These are phyloP conservation scores for Protobothrops mucrosquamatus DNA, from an alignment of 2,113 vertebrate genomes.

Conservation along the genomic window DNA sequence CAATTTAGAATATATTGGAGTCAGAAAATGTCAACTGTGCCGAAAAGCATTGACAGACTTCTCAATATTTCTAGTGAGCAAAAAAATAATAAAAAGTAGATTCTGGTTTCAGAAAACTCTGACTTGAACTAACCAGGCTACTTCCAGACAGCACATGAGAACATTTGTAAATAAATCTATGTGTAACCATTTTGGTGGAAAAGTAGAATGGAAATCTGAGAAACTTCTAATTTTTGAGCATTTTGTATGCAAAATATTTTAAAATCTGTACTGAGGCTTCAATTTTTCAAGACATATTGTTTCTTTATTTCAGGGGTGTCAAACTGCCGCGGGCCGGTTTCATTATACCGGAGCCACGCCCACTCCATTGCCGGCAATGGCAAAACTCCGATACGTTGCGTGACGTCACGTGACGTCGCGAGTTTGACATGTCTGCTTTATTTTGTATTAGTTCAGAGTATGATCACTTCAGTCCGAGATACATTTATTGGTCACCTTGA, in stretches of 20 bases:
- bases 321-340: too few relatives aligned
- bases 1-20: background rate
- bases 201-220: background rate
- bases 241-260: background rate
- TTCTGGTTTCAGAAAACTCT: background rate
- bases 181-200: background rate
- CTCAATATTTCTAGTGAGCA: background rate
- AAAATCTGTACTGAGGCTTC: background rate
- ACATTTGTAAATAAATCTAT: background rate
- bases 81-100: too few relatives aligned
- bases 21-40: background rate
- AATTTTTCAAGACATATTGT: background rate
- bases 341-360: too few relatives aligned
- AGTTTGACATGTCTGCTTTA: too few relatives aligned
- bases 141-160: background rate
- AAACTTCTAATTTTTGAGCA: background rate
- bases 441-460: too few relatives aligned
- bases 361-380: too few relatives aligned
- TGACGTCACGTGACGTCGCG: too few relatives aligned
- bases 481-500: background rate
- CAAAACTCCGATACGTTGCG: too few relatives aligned
- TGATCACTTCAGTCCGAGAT: background rate
- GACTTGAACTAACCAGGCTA: background rate
- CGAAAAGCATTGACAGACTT: background rate
- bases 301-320: too few relatives aligned